Evolutionary conservation across 2,888 invertebrate species (phyloP).

Genomic region (Salpingus planirostris): DNA sequence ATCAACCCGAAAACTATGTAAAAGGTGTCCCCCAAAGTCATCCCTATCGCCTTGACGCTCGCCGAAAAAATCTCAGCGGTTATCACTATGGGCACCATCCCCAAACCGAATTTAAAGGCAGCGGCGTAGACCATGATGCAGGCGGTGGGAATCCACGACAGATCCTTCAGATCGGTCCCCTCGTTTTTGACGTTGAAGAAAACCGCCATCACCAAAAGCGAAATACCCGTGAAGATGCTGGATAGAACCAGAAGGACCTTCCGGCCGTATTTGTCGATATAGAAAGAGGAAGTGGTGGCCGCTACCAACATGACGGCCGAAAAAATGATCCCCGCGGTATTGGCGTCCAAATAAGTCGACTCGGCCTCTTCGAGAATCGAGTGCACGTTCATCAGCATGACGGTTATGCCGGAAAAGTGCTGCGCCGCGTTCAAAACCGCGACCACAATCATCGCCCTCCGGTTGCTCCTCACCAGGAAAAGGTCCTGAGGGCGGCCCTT

Average conservation of each 20-base stretch:
- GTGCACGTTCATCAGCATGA: conserved; percentile 40
- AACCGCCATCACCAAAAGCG: conserved; percentile 30
- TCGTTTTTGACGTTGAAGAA: conserved; percentile 33
- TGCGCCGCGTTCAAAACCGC: conserved; percentile 34
- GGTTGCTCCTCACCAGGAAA: conserved; percentile 32
- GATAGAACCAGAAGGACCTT: conserved; percentile 32
- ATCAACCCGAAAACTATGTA: conserved; percentile 21
- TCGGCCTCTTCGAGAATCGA: conserved; percentile 33
- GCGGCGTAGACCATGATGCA: conserved; percentile 36
- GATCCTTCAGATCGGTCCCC: conserved; percentile 23
- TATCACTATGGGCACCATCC: conserved; percentile 37
- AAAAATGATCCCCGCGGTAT: conserved; percentile 34
- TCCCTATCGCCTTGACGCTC: conserved; percentile 35
- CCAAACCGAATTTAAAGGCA: conserved; percentile 35
- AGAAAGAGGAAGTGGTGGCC: conserved; percentile 28
- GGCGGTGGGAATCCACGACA: conserved; percentile 37
- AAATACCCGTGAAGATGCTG: conserved; percentile 29
- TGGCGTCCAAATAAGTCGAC: conserved; percentile 29
- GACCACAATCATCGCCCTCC: conserved; percentile 36
- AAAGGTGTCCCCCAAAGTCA: conserved; percentile 24
- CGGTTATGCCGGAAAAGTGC: conserved; percentile 37
- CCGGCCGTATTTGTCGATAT: conserved; percentile 36
- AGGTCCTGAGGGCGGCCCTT: conserved; percentile 33
- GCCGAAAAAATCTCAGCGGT: conserved; percentile 39
- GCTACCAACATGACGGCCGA: conserved; percentile 33